These are phyloP conservation scores for Hemiscyllium ocellatum DNA, from an alignment of 2,113 vertebrate genomes.

Conservation along the genomic window DNA sequence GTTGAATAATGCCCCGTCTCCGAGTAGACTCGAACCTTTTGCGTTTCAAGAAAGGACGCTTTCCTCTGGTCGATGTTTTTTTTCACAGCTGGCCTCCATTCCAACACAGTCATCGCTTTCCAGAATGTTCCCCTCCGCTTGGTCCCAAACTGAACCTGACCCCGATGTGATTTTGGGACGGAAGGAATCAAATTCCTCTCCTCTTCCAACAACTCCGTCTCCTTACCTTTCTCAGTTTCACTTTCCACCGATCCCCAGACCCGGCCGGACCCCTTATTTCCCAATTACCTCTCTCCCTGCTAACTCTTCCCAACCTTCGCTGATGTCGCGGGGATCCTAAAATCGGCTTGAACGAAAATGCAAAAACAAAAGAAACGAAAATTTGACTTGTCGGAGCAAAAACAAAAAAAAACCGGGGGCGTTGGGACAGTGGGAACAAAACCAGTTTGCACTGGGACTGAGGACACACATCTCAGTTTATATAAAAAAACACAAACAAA, in stretches of 20 bases:
- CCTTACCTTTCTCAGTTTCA: not conserved
- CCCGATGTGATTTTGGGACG: too few relatives aligned
- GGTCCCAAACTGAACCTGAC: not conserved
- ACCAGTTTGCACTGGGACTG: not conserved
- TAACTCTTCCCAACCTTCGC: too few relatives aligned
- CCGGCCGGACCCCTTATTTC: not conserved
- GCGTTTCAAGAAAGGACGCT: not conserved
- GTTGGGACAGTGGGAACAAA: not conserved
- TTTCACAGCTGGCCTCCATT: too few relatives aligned
- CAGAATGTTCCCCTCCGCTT: not conserved
- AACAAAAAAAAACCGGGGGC: too few relatives aligned
- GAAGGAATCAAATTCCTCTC: not conserved
- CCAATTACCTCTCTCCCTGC: not conserved
- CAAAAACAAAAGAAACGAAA: too few relatives aligned
- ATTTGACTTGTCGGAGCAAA: too few relatives aligned
- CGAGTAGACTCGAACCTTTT: not conserved
- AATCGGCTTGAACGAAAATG: not conserved
- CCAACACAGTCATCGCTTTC: not conserved
- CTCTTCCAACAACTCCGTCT: not conserved
- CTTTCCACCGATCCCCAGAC: not conserved
- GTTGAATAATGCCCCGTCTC: not conserved
- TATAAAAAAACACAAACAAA: not conserved
- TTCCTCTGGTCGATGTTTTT: not conserved
- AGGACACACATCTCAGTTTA: too few relatives aligned
- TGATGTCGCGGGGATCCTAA: too few relatives aligned